A percentile compares a stretch with the other conserved stretches of the same genome.
Conservation (phyloP, 2,888 invertebrate species). For the Drosophila lutescens region DNA sequence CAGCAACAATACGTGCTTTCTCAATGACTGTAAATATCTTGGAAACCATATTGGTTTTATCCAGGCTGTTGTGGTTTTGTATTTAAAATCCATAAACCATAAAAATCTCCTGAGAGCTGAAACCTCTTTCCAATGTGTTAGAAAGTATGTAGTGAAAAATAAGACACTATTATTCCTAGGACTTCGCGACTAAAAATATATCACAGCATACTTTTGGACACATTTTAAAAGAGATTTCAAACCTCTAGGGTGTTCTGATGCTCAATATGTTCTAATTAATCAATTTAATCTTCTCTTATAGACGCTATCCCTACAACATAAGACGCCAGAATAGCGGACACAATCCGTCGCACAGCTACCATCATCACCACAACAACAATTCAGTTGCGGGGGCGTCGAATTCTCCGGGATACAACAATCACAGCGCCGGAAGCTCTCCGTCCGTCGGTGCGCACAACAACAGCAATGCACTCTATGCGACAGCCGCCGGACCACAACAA, state of each 20-base stretch:
- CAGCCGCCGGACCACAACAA: conserved; percentile 23
- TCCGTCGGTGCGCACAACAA: conserved; percentile 50
- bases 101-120: not conserved
- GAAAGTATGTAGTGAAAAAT: not conserved
- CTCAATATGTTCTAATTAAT: not conserved
- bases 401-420: conserved; percentile 69
- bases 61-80: not conserved
- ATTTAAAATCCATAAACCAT: not conserved
- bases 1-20: not conserved
- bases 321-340: conserved; percentile 79
- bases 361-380: conserved; percentile 75
- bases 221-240: no score
- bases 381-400: conserved; percentile 47
- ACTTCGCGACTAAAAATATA: not conserved
- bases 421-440: conserved; percentile 66
- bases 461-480: conserved; percentile 52
- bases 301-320: conserved; percentile 82
- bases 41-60: not conserved
- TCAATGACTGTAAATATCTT: not conserved
- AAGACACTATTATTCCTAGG: not conserved
- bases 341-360: conserved; percentile 65
- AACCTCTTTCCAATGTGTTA: not conserved
- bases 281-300: conserved; percentile 29
- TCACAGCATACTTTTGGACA: no score
- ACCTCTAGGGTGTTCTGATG: no score